These are phyloP conservation scores for Peromyscus melanophrys DNA, from an alignment of 2,797 vertebrate species.

Conservation along the genomic window DNA sequence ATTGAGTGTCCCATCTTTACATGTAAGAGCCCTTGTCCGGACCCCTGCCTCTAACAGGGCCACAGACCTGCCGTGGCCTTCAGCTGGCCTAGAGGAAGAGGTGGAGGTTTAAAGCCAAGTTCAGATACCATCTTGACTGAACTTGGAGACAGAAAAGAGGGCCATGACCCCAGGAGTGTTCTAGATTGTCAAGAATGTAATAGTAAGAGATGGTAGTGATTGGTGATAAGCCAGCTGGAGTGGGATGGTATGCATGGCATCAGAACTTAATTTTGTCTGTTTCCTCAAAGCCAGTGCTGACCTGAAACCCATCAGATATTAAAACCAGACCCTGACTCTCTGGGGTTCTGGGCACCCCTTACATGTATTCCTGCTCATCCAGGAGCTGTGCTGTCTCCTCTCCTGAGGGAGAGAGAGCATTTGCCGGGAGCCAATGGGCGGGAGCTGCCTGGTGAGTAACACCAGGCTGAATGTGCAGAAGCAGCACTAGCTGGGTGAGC, in stretches of 20 bases:
- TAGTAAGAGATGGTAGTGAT: neutral
- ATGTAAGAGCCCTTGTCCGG: slow-evolving; percentile 88
- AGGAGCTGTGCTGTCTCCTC: neutral
- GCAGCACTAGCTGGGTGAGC: neutral
- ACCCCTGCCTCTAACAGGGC: neutral
- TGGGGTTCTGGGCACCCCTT: neutral
- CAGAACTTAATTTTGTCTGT: neutral
- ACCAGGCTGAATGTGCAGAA: slow-evolving; percentile 50
- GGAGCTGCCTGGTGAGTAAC: slow-evolving; percentile 42
- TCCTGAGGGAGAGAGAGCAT: neutral
- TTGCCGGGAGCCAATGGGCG: neutral
- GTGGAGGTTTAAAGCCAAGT: neutral
- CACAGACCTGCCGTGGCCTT: neutral
- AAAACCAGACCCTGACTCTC: neutral
- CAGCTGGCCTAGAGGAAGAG: neutral
- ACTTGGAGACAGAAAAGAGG: neutral
- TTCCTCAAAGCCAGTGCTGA: neutral
- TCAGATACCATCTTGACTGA: neutral
- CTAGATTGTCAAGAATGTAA: slow-evolving; percentile 3
- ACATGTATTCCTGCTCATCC: neutral
- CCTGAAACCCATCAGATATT: neutral
- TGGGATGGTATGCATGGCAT: neutral
- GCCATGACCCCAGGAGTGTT: neutral
- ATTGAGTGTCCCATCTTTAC: slow-evolving; percentile 99
- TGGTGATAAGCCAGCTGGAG: neutral